Conservation (phyloP, 2,113 vertebrate species). For the Siphamia tubifer region DNA sequence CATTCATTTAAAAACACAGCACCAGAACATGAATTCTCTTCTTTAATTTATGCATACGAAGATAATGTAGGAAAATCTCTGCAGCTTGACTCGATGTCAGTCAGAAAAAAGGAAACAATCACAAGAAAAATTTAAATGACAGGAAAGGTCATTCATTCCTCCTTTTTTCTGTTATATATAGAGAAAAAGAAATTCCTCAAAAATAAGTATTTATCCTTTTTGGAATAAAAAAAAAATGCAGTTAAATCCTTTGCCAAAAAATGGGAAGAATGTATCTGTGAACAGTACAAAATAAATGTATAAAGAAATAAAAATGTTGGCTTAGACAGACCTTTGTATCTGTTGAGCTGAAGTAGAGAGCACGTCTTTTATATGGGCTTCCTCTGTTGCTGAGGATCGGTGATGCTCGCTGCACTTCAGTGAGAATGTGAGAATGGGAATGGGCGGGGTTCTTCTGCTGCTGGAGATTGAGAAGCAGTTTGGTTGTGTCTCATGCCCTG, state of each 20-base stretch:
- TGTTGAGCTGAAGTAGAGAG: slow-evolving; percentile 40
- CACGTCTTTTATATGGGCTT: slow-evolving; percentile 61
- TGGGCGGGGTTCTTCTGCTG: slow-evolving; percentile 60
- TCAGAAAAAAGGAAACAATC: background rate
- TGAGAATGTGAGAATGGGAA: slow-evolving; percentile 30
- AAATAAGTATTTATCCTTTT: slow-evolving; percentile 24
- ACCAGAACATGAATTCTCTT: slow-evolving; percentile 6
- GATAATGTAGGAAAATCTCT: slow-evolving; percentile 5
- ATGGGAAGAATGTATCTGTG: background rate
- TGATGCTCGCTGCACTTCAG: slow-evolving; percentile 47
- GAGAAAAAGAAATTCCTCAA: background rate
- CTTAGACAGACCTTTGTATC: slow-evolving; percentile 44
- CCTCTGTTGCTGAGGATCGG: slow-evolving; percentile 44
- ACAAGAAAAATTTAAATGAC: background rate
- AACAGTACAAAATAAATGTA: slow-evolving; percentile 21
- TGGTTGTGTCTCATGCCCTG: background rate
- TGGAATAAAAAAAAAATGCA: slow-evolving; percentile 5
- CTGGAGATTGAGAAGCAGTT: slow-evolving; percentile 41
- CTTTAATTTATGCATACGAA: slow-evolving; percentile 18
- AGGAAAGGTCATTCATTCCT: background rate
- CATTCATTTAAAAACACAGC: slow-evolving; percentile 35
- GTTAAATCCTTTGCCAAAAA: slow-evolving; percentile 8
- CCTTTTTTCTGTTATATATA: background rate
- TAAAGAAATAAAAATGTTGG: slow-evolving; percentile 7
- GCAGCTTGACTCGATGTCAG: background rate